phyloP scores from a whole-genome alignment of 2,797 vertebrate species.

The Melanotaenia pygmaea region DNA sequence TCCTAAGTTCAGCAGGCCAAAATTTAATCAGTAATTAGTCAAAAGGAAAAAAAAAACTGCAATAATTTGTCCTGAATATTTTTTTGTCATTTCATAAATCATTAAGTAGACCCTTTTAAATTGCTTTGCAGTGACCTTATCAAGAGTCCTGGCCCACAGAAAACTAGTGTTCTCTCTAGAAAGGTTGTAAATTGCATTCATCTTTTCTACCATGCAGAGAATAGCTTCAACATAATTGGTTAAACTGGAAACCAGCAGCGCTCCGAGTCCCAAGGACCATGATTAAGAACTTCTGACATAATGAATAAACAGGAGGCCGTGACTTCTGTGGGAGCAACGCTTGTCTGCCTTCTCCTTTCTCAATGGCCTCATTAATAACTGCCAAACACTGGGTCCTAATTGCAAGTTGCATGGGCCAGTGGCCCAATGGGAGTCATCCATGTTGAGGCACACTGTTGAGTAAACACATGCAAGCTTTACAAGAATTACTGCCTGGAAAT shows the following conservation, averaged over 20 bases:
- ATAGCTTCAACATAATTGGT: conserved; percentile 48
- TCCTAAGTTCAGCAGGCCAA: neutral
- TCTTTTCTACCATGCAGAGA: conserved; percentile 57
- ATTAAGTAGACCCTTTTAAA: conserved; percentile 20
- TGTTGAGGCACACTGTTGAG: conserved; percentile 67
- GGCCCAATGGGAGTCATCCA: conserved; percentile 61
- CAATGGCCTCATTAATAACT: conserved; percentile 74
- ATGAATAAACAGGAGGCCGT: conserved; percentile 65
- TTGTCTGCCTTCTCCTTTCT: conserved; percentile 69
- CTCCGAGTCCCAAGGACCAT: conserved; percentile 47
- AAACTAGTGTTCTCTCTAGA: conserved; percentile 40
- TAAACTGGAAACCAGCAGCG: conserved; percentile 61
- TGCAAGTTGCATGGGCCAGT: conserved; percentile 55
- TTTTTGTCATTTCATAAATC: conserved; percentile 38
- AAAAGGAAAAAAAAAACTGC: neutral
- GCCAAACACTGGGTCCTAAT: conserved; percentile 69
- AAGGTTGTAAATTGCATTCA: conserved; percentile 53
- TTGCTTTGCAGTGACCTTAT: conserved; percentile 22
- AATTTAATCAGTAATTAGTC: neutral
- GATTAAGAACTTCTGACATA: conserved; percentile 64
- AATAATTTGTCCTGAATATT: neutral
- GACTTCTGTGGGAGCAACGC: conserved; percentile 57
- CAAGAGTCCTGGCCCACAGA: conserved; percentile 34
- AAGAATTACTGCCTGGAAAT: conserved; percentile 77
- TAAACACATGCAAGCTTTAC: conserved; percentile 76